Evolutionary conservation across 1,140 invertebrate species (phyloP).

Genomic region (Dreissena polymorpha): DNA sequence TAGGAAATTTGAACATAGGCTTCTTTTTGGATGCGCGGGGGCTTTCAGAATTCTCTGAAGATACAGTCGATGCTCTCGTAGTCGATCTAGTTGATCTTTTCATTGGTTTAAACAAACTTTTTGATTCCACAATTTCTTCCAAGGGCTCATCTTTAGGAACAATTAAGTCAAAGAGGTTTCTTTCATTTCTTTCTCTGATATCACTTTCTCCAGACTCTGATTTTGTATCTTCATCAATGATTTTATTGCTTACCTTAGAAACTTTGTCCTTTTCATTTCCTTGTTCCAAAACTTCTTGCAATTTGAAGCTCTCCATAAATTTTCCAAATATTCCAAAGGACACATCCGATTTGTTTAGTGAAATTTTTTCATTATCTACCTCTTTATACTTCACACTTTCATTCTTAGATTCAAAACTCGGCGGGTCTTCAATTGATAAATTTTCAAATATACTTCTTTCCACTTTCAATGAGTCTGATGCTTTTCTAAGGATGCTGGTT

Average conservation of each 20-base stretch:
- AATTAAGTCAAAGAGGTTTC: constrained; percentile 50
- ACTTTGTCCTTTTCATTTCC: too few species aligned
- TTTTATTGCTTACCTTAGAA: background rate
- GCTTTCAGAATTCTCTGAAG: background rate
- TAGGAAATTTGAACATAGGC: constrained; percentile 53
- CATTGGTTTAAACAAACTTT: constrained; percentile 3
- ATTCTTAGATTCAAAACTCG: too few species aligned
- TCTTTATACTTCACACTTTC: too few species aligned
- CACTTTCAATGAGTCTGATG: too few species aligned
- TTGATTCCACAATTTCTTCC: background rate
- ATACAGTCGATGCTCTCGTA: background rate
- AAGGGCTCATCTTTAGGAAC: background rate
- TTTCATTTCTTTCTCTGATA: constrained; percentile 23
- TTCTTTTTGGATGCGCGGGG: constrained; percentile 13
- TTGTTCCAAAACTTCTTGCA: too few species aligned
- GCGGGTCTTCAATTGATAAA: too few species aligned
- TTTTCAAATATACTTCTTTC: too few species aligned
- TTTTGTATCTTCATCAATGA: background rate
- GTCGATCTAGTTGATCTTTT: background rate
- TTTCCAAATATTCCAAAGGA: background rate
- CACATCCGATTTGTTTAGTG: background rate
- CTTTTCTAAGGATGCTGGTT: too few species aligned
- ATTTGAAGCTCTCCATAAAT: too few species aligned
- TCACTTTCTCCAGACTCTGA: background rate
- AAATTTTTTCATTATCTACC: too few species aligned